Base-by-base conservation (phyloP, 2,888 invertebrate genomes). In the Branchipolynoe longqiensis region DNA sequence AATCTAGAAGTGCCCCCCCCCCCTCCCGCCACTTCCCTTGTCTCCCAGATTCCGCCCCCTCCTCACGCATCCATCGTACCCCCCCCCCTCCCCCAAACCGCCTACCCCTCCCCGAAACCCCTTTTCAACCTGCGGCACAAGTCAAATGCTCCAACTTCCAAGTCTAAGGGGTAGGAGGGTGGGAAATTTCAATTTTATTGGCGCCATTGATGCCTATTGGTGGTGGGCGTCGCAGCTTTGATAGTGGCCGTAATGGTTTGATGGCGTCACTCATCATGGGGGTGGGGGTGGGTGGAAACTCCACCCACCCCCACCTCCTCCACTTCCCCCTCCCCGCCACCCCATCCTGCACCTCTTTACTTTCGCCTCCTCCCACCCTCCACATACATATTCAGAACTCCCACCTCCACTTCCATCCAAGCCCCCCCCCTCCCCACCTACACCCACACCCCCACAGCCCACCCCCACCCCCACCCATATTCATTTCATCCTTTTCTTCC, bases 141-240 rank as follows among this genome's bases (percentile, higher is more conserved):
- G 69, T 69, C 69, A 69, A 69, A 69, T 22, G 69, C 25, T n/a
- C n/a, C n/a, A n/a, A n/a, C n/a, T n/a, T n/a, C n/a, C n/a, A n/a
- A n/a, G n/a, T n/a, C n/a, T 69, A 69, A 69, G 69, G 38, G 69
- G 69, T 38, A 69, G 69, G 33, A 38, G n/a, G 69, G 69, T 69
- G 69, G n/a, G 69, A 69, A 69, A 69, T 69, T 69, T 69, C 69
- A 69, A 69, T 69, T 69, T 69, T 69, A 69, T 69, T 69, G 69
- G 69, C 38, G 69, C 69, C 38, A 69, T 69, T 69, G 69, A 69
- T 38, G 69, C 36, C n/a, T 33, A 69, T 69, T 69, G 69, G 69
- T 36, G 22, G 69, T 69, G 36, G 69, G 69, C 69, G 69, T 69
- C 36, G 33, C 12, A 18, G 69, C 69, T 69, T 69, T 69, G 69